Evolutionary conservation across 2,797 vertebrate species (phyloP).

Genomic region (Microctenopoma lineatum): DNA sequence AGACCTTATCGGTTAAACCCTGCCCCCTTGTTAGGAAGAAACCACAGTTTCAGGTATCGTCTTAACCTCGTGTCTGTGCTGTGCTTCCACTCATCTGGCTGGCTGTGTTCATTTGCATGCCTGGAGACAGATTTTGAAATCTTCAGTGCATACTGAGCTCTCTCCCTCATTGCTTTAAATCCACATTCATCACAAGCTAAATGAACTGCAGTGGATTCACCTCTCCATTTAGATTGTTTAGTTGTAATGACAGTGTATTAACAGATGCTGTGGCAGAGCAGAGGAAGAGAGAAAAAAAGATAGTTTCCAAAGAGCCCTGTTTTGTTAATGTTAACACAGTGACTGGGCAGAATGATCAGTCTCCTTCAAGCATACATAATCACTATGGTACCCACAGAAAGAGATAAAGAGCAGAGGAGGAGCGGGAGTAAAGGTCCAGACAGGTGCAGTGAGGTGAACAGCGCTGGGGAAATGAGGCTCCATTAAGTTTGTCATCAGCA

Average conservation of each 20-base stretch:
- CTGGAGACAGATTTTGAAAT: slow-evolving; percentile 48
- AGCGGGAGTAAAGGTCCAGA: slow-evolving; percentile 57
- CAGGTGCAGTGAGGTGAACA: slow-evolving; percentile 72
- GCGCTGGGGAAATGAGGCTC: slow-evolving; percentile 63
- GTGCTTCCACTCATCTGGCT: slow-evolving; percentile 18
- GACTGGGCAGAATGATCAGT: slow-evolving; percentile 67
- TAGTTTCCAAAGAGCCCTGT: slow-evolving; percentile 65
- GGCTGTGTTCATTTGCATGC: slow-evolving; percentile 42
- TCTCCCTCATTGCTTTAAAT: slow-evolving; percentile 44
- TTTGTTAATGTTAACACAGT: slow-evolving; percentile 74
- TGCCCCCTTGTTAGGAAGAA: slow-evolving; percentile 7
- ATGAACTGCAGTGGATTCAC: slow-evolving; percentile 56
- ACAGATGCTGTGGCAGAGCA: slow-evolving; percentile 49
- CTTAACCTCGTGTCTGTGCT: not conserved
- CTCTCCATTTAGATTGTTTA: slow-evolving; percentile 64
- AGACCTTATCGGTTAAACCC: slow-evolving; percentile 7
- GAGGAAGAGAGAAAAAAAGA: slow-evolving; percentile 46
- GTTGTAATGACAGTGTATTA: slow-evolving; percentile 61
- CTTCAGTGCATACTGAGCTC: slow-evolving; percentile 19
- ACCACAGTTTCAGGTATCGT: slow-evolving; percentile 29
- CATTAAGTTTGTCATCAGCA: slow-evolving; percentile 74
- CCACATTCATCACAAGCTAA: slow-evolving; percentile 60
- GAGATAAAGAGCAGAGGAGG: slow-evolving; percentile 25
- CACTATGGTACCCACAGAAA: slow-evolving; percentile 39
- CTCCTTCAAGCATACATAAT: slow-evolving; percentile 74